Evolutionary conservation across 1,140 invertebrate genomes (phyloP).

Genomic region (Himalopsyche phryganea): DNA sequence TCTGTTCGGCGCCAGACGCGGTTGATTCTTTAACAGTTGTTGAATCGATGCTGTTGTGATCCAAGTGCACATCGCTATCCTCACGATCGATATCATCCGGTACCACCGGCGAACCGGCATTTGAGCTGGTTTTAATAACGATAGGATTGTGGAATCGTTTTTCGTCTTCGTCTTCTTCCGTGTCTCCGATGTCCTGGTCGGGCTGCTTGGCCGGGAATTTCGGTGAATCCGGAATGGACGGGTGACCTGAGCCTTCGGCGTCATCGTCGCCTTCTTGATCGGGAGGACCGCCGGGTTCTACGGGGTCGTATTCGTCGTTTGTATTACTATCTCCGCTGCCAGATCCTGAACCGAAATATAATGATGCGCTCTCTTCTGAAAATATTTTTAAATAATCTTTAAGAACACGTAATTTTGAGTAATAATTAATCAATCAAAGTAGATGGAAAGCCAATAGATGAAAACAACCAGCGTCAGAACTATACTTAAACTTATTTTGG

Average conservation of each 20-base stretch:
- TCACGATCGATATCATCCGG: conserved; percentile 23
- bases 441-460: no score
- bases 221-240: conserved; percentile 16
- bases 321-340: conserved; percentile 48
- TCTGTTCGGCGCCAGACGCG: conserved; percentile 43
- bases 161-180: conserved; percentile 28
- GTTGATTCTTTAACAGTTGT: conserved; percentile 22
- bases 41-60: conserved; percentile 25
- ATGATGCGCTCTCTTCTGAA: conserved; percentile 31
- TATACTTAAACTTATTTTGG: no score
- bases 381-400: neutral
- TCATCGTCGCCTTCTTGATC: conserved; percentile 24
- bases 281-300: conserved; percentile 18
- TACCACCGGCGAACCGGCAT: conserved; percentile 36
- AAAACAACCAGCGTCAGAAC: no score
- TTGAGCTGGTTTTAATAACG: conserved; percentile 32
- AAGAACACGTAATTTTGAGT: no score
- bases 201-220: conserved; percentile 18
- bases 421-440: no score
- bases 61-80: conserved; percentile 18
- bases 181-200: conserved; percentile 33
- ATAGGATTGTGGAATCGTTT: conserved; percentile 35
- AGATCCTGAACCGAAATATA: conserved; percentile 42
- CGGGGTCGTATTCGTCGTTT: conserved; percentile 39
- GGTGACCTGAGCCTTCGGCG: conserved; percentile 22